phyloP scores from a whole-genome alignment of 2,888 invertebrate species.

The Trilocha varians region DNA sequence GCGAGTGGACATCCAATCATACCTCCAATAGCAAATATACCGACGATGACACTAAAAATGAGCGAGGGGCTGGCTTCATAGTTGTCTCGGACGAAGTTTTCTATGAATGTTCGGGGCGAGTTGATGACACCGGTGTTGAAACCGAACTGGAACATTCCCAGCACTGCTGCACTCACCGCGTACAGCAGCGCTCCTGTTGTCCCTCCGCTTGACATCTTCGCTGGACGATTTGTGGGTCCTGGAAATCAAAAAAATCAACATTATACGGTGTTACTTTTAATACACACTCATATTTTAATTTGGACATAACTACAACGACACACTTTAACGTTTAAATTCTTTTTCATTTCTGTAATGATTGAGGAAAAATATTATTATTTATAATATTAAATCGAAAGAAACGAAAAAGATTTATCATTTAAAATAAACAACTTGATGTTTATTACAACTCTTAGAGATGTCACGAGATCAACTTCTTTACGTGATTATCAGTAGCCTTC shows the following conservation, averaged over 20 bases:
- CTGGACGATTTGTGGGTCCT: conserved; percentile 28
- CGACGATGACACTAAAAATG: conserved; percentile 78
- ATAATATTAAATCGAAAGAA: too few species aligned
- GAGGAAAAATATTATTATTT: conserved; percentile 5
- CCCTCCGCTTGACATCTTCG: conserved; percentile 58
- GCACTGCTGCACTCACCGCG: conserved; percentile 77
- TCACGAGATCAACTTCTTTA: not conserved
- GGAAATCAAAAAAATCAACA: conserved; percentile 24
- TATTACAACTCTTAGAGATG: not conserved
- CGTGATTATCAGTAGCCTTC: not conserved
- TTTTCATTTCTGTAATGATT: too few species aligned
- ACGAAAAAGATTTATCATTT: too few species aligned
- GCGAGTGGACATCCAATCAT: conserved; percentile 84
- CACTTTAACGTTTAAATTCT: too few species aligned
- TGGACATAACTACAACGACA: too few species aligned
- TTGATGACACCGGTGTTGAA: conserved; percentile 82
- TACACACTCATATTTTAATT: too few species aligned
- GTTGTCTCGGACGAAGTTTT: conserved; percentile 74
- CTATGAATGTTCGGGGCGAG: conserved; percentile 76
- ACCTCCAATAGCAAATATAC: conserved; percentile 84
- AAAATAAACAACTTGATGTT: not conserved
- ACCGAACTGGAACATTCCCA: conserved; percentile 82
- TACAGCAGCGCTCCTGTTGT: conserved; percentile 76
- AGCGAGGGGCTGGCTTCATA: conserved; percentile 63
- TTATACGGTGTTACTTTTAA: too few species aligned